These are phyloP conservation scores for Panthera tigris DNA, from an alignment of 2,113 vertebrate species.

Conservation along the genomic window DNA sequence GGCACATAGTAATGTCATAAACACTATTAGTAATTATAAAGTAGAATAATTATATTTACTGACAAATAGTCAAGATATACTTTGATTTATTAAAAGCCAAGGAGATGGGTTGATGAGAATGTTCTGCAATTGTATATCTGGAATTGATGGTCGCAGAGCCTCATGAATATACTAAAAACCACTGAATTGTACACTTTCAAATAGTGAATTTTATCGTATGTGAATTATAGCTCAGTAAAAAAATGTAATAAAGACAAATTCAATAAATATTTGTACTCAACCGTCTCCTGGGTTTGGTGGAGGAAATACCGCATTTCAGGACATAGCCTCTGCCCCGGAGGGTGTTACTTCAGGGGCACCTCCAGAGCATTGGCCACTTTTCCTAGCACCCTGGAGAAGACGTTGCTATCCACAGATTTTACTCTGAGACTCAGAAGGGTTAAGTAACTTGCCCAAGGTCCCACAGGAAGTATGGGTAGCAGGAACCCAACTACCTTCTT, in stretches of 20 bases:
- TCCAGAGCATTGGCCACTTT: neutral
- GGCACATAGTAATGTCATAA: neutral
- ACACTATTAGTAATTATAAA: neutral
- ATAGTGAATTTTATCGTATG: neutral
- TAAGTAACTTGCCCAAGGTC: neutral
- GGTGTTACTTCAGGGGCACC: neutral
- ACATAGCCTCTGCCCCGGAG: too few relatives aligned
- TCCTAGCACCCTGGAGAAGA: neutral
- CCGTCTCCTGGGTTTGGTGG: neutral
- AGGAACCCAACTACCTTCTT: neutral
- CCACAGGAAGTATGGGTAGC: neutral
- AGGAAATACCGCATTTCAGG: neutral
- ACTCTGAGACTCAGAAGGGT: neutral
- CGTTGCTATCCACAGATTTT: accelerated
- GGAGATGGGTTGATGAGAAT: neutral
- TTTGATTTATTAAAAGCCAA: neutral
- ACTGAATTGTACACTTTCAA: neutral
- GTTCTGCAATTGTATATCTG: neutral
- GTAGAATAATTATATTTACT: neutral
- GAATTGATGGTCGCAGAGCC: neutral
- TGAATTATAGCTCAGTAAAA: slow-evolving; percentile 10
- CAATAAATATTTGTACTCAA: neutral
- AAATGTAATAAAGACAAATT: neutral
- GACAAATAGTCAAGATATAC: neutral
- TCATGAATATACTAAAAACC: neutral